A percentile compares a stretch with the other conserved stretches of the same genome.
phyloP scores from a whole-genome alignment of 2,113 vertebrate genomes.

The Taxidea taxus region DNA sequence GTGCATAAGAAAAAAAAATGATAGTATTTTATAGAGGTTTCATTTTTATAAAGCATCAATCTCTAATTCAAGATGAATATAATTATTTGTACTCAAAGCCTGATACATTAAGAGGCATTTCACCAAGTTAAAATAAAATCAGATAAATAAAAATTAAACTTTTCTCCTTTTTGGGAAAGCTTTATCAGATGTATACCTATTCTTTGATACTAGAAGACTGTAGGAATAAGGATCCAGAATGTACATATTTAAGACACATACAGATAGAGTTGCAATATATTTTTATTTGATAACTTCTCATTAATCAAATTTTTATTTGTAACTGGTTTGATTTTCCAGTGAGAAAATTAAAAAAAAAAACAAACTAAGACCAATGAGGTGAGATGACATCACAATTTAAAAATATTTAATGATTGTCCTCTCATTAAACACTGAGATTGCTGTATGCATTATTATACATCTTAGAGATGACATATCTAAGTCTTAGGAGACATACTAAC shows the following conservation, averaged over 20 bases:
- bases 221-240: not conserved
- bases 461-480: not conserved
- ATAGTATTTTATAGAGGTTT: not conserved
- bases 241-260: not conserved
- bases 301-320: not conserved
- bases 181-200: not conserved
- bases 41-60: not conserved
- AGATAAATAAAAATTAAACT: not conserved
- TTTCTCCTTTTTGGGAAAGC: not conserved
- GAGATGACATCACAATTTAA: not conserved
- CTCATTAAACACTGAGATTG: not conserved
- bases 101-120: not conserved
- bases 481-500: not conserved
- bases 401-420: not conserved
- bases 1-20: not conserved
- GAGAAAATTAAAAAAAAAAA: no score
- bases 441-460: not conserved
- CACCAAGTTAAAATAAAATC: not conserved
- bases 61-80: slow-evolving; percentile 13
- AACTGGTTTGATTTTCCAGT: not conserved
- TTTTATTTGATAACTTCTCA: not conserved
- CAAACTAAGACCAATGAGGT: not conserved
- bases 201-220: not conserved
- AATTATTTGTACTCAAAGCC: not conserved
- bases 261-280: not conserved